These are phyloP conservation scores for Cryptops parisi DNA, from an alignment of 2,888 invertebrate species.

Conservation along the genomic window DNA sequence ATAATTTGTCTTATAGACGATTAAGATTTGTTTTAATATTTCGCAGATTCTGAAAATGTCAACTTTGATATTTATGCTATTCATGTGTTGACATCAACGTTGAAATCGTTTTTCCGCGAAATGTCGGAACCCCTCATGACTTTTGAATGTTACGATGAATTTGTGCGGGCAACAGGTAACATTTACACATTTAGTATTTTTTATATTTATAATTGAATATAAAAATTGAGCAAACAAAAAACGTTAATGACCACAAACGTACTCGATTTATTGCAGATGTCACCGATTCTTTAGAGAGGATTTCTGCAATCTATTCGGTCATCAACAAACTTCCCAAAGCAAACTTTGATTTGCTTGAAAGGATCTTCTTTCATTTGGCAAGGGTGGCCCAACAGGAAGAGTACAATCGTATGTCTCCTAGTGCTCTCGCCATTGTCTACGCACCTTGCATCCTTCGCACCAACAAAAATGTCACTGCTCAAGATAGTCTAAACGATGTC, in stretches of 20 bases:
- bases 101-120: constrained; percentile 77
- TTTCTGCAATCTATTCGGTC: constrained; percentile 70
- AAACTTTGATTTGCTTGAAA: constrained; percentile 80
- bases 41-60: constrained; percentile 47
- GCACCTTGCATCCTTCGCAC: constrained; percentile 86
- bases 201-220: not conserved
- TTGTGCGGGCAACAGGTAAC: constrained; percentile 60
- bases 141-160: constrained; percentile 87
- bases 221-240: not conserved
- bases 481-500: constrained; percentile 81
- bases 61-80: constrained; percentile 62
- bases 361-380: constrained; percentile 82
- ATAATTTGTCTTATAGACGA: not conserved
- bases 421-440: constrained; percentile 83
- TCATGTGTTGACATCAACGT: constrained; percentile 75
- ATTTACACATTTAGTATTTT: not conserved
- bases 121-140: constrained; percentile 86
- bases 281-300: constrained; percentile 61
- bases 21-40: not conserved
- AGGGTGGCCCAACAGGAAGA: constrained; percentile 72
- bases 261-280: too few species aligned
- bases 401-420: constrained; percentile 81
- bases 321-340: constrained; percentile 75
- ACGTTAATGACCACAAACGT: too few species aligned
- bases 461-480: constrained; percentile 72